Percentiles rank a stretch among this genome's conserved stretches.
These are phyloP conservation scores for Dynastes maya DNA, from an alignment of 2,888 invertebrate species.

Conservation along the genomic window DNA sequence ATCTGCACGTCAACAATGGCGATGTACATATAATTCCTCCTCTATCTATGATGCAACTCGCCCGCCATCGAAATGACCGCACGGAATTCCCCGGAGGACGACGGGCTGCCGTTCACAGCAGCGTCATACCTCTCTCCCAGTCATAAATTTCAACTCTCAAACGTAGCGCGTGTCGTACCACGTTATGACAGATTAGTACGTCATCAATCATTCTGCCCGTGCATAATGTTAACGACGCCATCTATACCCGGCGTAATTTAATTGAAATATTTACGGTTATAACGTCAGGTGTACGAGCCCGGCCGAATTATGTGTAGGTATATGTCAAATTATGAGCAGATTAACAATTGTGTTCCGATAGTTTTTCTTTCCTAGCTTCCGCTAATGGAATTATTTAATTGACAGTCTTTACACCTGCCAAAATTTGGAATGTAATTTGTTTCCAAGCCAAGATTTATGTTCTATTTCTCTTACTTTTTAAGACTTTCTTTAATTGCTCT, in stretches of 20 bases:
- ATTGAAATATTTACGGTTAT: slow-evolving; percentile 54
- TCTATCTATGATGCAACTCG: slow-evolving; percentile 54
- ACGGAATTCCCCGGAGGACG: slow-evolving; percentile 47
- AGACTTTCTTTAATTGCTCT: no score
- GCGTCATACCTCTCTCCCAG: slow-evolving; percentile 53
- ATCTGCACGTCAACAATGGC: slow-evolving; percentile 30
- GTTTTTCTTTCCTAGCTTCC: no score
- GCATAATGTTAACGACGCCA: slow-evolving; percentile 50
- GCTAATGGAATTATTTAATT: no score
- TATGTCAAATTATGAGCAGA: no score
- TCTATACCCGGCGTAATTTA: slow-evolving; percentile 49
- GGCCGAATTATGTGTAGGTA: neutral
- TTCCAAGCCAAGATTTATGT: no score
- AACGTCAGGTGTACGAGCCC: neutral
- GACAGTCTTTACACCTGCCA: no score
- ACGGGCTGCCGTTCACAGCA: slow-evolving; percentile 47
- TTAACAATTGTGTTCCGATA: no score
- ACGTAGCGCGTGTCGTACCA: slow-evolving; percentile 63
- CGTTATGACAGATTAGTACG: slow-evolving; percentile 70
- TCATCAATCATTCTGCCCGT: slow-evolving; percentile 67
- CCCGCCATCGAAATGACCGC: slow-evolving; percentile 33
- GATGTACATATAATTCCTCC: slow-evolving; percentile 53
- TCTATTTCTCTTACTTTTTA: no score
- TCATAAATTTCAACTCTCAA: slow-evolving; percentile 65
- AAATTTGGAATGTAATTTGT: no score